Base-by-base conservation (phyloP, 1,140 invertebrate species). In the Hyphantria cunea region DNA sequence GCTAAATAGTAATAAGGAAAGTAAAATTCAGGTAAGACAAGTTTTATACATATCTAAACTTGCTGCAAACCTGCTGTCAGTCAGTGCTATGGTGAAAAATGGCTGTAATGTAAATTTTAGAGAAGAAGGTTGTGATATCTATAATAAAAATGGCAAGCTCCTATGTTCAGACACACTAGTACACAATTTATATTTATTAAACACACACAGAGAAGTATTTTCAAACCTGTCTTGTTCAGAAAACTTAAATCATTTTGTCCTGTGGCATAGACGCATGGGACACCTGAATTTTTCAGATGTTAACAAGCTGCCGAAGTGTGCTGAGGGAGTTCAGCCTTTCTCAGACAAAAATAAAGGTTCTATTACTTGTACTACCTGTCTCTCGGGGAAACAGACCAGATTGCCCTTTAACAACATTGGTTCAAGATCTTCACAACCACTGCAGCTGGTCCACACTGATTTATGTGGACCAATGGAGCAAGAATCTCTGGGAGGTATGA, bases 241-340 rank as follows among this genome's bases (percentile, higher is more conserved):
- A 58, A 45, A 66, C 31, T 45, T 62, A 63, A 68, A 67, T 66
- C 42, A 68, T 72, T 11, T 65, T 67, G 58, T 77, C 9, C 14
- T 72, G 10, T 74, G 70, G 74, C 69, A 77, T 49, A 54, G 62
- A 34, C 50, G 74, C 44, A 76, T 74, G 70, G 74, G 65, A 54
- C 69, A 70, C n/a, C 17, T 73, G n/a, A 73, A 69, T 34, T 69
- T 71, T 52, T 13, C 64, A 42, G 60, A 69, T 66, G 39, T 73
- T 34, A 64, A 42, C 14, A 72, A 65, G 49, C 12, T 71, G 31
- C 63, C 66, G 0, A 52, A 65, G 31, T 66, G 54, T 63, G 61
- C 47, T 41, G 63, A 70, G 42, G 73, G 70, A 64, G 53, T 72
- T 5, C 12, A 7, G 0, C 34, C 32, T 12, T 64, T 64, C 33